A percentile compares a stretch with the other conserved stretches of the same genome.
These are phyloP conservation scores for Uromys caudimaculatus DNA, from an alignment of 2,797 vertebrate species.

Conservation along the genomic window DNA sequence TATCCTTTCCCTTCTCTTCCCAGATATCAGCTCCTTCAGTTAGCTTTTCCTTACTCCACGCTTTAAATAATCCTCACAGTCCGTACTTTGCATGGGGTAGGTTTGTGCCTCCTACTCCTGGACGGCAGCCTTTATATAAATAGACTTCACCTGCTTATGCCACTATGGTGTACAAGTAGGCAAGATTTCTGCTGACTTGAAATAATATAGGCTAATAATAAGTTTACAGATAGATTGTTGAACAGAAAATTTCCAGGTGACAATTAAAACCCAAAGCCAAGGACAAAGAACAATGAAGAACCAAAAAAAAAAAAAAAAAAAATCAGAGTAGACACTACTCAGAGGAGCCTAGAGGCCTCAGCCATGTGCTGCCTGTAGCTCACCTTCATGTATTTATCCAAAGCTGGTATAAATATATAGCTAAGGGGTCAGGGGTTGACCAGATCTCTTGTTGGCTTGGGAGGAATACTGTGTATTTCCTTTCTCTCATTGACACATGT, in stretches of 20 bases:
- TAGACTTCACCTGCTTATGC: neutral
- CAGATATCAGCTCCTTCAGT: neutral
- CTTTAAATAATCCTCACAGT: neutral
- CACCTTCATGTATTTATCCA: neutral
- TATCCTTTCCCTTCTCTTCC: neutral
- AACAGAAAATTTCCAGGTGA: neutral
- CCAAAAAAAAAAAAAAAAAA: neutral
- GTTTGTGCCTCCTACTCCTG: neutral
- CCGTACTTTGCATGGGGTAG: neutral
- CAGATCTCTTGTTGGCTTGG: neutral
- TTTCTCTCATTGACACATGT: neutral
- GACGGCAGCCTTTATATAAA: neutral
- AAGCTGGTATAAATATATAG: neutral
- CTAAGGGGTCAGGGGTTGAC: neutral
- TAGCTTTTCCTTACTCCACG: neutral
- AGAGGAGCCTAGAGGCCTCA: neutral
- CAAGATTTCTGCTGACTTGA: neutral
- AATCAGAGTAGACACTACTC: neutral
- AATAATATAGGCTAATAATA: neutral
- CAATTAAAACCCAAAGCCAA: constrained; percentile 25
- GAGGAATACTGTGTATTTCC: neutral
- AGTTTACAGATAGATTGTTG: neutral
- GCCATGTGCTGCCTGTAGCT: fast-evolving
- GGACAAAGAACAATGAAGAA: neutral
- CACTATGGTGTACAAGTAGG: neutral